Percentiles rank a stretch among this genome's conserved stretches.
Conservation (phyloP, 2,113 vertebrate species). For the Erythrolamprus reginae region DNA sequence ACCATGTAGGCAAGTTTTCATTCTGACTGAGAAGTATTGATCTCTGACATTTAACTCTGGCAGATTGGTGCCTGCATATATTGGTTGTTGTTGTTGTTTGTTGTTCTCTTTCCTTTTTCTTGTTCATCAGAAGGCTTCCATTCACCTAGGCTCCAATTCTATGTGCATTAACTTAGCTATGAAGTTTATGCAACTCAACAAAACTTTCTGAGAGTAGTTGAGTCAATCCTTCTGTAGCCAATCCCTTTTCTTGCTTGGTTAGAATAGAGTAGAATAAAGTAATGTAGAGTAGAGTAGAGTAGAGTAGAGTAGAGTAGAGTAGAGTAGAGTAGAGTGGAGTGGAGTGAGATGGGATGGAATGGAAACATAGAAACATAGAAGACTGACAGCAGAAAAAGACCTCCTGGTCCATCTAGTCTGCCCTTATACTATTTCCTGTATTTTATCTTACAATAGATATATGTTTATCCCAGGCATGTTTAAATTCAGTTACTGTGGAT, state of each 20-base stretch:
- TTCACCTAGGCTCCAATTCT: neutral
- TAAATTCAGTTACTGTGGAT: too few relatives aligned
- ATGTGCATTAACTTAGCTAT: neutral
- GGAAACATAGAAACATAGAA: too few relatives aligned
- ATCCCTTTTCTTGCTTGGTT: neutral
- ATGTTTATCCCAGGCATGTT: too few relatives aligned
- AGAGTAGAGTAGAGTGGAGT: too few relatives aligned
- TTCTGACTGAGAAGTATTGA: neutral
- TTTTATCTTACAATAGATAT: too few relatives aligned
- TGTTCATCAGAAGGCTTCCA: neutral
- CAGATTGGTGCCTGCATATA: neutral
- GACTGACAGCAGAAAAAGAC: too few relatives aligned
- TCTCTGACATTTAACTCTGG: neutral
- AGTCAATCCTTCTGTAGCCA: neutral
- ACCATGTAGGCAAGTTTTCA: neutral
- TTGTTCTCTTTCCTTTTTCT: neutral
- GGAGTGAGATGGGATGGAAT: too few relatives aligned
- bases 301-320: too few relatives aligned
- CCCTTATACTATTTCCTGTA: too few relatives aligned
- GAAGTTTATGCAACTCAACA: neutral
- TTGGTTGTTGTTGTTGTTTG: neutral
- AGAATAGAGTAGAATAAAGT: too few relatives aligned
- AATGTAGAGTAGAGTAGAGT: too few relatives aligned
- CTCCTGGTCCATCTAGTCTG: too few relatives aligned
- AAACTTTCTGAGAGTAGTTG: neutral